These are phyloP conservation scores for Notarius lentiginosus DNA, from an alignment of 2,113 vertebrate genomes.

Conservation along the genomic window DNA sequence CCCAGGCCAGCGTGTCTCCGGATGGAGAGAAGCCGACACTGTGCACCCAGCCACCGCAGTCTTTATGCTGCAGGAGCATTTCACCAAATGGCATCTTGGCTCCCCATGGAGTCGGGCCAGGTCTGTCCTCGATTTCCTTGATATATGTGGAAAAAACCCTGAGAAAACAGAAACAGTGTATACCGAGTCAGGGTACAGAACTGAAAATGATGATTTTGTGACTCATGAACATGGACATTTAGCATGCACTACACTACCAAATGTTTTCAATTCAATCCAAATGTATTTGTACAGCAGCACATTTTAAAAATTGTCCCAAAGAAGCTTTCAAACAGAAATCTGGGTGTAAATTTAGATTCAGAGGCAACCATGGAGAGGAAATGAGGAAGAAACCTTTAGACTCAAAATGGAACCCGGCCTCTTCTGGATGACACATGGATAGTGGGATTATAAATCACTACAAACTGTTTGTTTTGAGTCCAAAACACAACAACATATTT, in stretches of 20 bases:
- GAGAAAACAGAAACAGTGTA: neutral
- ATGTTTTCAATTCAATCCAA: neutral
- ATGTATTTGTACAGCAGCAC: neutral
- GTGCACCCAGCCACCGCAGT: constrained; percentile 81
- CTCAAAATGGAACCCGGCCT: neutral
- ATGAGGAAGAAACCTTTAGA: neutral
- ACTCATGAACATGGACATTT: neutral
- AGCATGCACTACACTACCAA: neutral
- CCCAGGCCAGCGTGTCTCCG: constrained; percentile 75
- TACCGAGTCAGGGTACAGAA: neutral
- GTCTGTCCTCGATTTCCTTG: constrained; percentile 81
- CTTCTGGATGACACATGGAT: no score
- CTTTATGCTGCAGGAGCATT: constrained; percentile 73
- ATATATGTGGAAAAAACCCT: constrained; percentile 79
- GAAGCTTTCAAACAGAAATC: neutral
- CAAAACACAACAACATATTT: no score
- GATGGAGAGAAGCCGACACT: constrained; percentile 74
- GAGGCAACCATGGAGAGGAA: neutral
- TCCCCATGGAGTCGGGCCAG: constrained; percentile 78
- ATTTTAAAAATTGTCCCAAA: neutral
- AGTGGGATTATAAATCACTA: no score
- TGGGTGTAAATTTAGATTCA: neutral
- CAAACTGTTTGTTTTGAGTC: no score
- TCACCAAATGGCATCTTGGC: constrained; percentile 81
- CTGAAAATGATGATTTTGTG: neutral